Evolutionary conservation across 2,888 invertebrate species (phyloP).

Genomic region (Nemotelus nigrinus): DNA sequence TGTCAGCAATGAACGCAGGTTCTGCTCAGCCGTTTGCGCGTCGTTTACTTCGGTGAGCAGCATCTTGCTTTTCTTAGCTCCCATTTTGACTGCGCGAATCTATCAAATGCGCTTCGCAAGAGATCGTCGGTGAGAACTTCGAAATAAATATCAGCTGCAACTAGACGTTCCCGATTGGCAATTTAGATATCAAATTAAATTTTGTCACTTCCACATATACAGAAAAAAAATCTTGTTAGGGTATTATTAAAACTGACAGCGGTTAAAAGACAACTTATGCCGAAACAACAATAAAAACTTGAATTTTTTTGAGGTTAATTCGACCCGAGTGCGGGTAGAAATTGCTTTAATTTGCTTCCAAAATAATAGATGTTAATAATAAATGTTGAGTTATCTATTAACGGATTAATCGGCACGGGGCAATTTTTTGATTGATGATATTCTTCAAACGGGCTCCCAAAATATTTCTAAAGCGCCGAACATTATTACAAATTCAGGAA

Average conservation of each 20-base stretch:
- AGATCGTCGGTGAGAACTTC: no score
- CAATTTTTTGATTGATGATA: slow-evolving; percentile 25
- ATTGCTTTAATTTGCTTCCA: slow-evolving; percentile 14
- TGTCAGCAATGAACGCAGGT: background rate
- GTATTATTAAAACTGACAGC: no score
- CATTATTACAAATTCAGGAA: slow-evolving; percentile 27
- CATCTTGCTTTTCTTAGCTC: slow-evolving; percentile 19
- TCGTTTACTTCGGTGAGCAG: background rate
- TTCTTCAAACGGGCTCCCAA: slow-evolving; percentile 25
- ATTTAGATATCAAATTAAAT: background rate
- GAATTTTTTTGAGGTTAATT: background rate
- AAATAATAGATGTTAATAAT: background rate
- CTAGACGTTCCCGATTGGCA: no score
- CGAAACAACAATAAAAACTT: slow-evolving; percentile 18
- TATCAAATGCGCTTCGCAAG: no score
- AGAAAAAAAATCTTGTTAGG: background rate
- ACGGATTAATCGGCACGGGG: slow-evolving; percentile 25
- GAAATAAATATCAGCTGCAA: no score
- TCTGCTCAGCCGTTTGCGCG: background rate
- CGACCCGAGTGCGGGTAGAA: background rate
- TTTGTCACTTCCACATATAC: background rate
- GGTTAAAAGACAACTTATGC: background rate
- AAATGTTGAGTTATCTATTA: slow-evolving; percentile 2
- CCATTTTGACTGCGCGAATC: background rate
- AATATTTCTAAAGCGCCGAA: slow-evolving; percentile 33